phyloP scores from a whole-genome alignment of 2,797 vertebrate species.

The Valencia hispanica region DNA sequence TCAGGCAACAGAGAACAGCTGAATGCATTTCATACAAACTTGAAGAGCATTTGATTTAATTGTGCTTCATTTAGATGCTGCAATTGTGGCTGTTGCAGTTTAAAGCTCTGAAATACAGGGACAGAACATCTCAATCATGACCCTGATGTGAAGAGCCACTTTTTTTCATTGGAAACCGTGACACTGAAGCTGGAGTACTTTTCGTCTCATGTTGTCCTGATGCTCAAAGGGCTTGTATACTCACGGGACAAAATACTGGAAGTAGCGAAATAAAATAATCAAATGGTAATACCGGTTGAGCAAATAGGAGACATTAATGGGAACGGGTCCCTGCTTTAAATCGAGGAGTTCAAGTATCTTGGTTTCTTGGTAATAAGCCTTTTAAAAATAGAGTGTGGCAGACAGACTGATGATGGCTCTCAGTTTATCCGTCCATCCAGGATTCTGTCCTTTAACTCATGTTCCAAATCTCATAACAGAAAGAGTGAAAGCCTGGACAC shows the following conservation, averaged over 20 bases:
- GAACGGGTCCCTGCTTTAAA: too few species aligned
- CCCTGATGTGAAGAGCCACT: neutral
- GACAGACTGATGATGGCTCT: too few species aligned
- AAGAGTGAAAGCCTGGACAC: too few species aligned
- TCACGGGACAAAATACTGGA: neutral
- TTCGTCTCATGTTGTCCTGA: neutral
- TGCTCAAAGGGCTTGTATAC: neutral
- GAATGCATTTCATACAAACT: slow-evolving; percentile 57
- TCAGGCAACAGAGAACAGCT: slow-evolving; percentile 43
- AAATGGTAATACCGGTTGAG: neutral
- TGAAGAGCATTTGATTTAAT: slow-evolving; percentile 54
- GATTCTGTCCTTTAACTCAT: too few species aligned
- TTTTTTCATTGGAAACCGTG: neutral
- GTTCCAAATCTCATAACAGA: too few species aligned
- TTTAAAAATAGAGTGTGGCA: too few species aligned
- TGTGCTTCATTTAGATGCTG: slow-evolving; percentile 40
- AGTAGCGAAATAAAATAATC: neutral
- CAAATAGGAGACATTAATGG: too few species aligned
- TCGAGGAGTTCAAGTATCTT: too few species aligned
- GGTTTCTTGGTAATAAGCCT: too few species aligned
- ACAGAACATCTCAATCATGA: slow-evolving; percentile 21
- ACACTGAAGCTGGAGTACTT: neutral
- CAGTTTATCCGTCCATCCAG: too few species aligned
- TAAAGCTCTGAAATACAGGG: slow-evolving; percentile 35
- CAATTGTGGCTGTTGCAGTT: slow-evolving; percentile 49